Evolutionary conservation across 2,888 invertebrate species (phyloP).

Genomic region (Gibbula magus): DNA sequence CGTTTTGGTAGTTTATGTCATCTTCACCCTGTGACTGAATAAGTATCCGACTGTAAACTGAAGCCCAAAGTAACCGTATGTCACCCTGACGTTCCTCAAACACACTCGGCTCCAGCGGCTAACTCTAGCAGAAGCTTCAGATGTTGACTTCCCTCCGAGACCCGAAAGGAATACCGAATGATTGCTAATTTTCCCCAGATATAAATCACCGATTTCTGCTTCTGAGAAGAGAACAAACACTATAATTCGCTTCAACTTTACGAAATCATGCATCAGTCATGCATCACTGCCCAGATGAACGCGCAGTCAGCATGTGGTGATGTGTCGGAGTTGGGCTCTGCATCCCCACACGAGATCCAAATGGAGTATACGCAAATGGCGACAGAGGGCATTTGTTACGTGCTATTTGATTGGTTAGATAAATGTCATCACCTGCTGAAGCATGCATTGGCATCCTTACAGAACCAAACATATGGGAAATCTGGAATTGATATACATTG

Average conservation of each 20-base stretch:
- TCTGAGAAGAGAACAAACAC: no score
- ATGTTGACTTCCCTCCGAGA: slow-evolving; percentile 44
- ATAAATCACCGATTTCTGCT: no score
- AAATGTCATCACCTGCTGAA: slow-evolving; percentile 11
- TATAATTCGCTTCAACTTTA: no score
- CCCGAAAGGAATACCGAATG: slow-evolving; percentile 26
- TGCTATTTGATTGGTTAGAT: slow-evolving; percentile 34
- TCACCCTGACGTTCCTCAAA: not conserved
- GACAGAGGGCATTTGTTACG: slow-evolving; percentile 35
- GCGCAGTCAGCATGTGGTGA: no score
- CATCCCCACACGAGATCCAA: slow-evolving; percentile 1
- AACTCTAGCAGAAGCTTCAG: slow-evolving; percentile 26
- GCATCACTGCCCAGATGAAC: no score
- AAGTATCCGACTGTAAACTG: not conserved
- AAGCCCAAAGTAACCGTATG: not conserved
- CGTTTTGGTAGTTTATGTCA: not conserved
- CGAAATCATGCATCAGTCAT: no score
- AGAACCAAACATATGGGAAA: not conserved
- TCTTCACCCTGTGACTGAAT: not conserved
- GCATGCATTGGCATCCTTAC: slow-evolving; percentile 11
- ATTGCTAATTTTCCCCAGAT: no score
- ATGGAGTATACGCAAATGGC: slow-evolving; percentile 34
- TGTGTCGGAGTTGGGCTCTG: not conserved
- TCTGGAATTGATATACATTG: not conserved
- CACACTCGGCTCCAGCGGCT: not conserved